phyloP scores from a whole-genome alignment of 1,140 invertebrate species.

The silkworm (Bombyx mori) region DNA sequence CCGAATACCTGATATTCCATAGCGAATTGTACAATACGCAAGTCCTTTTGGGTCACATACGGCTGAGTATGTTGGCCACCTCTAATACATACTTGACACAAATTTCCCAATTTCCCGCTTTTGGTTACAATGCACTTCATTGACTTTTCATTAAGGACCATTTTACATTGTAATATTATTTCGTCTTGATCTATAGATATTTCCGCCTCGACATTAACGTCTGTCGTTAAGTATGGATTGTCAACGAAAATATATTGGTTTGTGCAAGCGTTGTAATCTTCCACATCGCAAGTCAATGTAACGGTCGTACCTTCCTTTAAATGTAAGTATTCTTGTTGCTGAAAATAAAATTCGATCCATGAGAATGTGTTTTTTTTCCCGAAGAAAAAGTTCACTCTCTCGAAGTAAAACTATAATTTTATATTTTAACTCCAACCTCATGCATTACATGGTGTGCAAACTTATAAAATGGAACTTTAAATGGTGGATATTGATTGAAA shows the following conservation, averaged over 20 bases:
- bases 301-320: constrained; percentile 25
- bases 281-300: constrained; percentile 24
- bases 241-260: constrained; percentile 35
- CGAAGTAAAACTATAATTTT: too few relatives aligned
- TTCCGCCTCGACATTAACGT: constrained; percentile 30
- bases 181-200: constrained; percentile 33
- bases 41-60: constrained; percentile 31
- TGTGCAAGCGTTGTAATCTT: constrained; percentile 35
- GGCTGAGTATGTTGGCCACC: constrained; percentile 21
- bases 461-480: too few relatives aligned
- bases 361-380: too few relatives aligned
- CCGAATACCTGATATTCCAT: constrained; percentile 35
- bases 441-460: too few relatives aligned
- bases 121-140: constrained; percentile 34
- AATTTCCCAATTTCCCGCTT: constrained; percentile 28
- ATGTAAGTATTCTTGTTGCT: constrained; percentile 23
- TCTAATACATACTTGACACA: constrained; percentile 25
- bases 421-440: too few relatives aligned
- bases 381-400: too few relatives aligned
- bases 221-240: constrained; percentile 26
- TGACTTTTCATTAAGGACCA: constrained; percentile 21
- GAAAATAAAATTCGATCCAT: constrained; percentile 4
- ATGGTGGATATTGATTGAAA: too few relatives aligned
- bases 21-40: constrained; percentile 34
- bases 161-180: constrained; percentile 31